Evolutionary conservation across 2,797 vertebrate genomes (phyloP).

Genomic region (Nannoperca obscura): DNA sequence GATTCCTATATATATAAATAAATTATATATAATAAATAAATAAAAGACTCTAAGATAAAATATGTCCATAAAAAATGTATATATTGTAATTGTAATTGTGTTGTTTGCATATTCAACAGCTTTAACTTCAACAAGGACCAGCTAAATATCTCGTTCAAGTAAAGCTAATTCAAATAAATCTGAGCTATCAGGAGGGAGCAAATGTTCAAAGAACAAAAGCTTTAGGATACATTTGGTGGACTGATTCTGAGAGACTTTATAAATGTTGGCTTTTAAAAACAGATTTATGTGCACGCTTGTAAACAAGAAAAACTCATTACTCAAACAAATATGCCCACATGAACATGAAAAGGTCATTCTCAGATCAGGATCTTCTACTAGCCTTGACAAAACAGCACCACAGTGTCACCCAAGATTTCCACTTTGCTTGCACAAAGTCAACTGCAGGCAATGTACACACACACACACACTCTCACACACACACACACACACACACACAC

Average conservation of each 20-base stretch:
- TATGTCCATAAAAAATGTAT: background rate
- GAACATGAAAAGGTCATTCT: slow-evolving; percentile 53
- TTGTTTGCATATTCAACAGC: background rate
- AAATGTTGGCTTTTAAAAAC: slow-evolving; percentile 41
- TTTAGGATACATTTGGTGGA: slow-evolving; percentile 22
- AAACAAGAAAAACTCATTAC: slow-evolving; percentile 51
- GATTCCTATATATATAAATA: background rate
- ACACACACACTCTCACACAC: background rate
- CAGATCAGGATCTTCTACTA: slow-evolving; percentile 47
- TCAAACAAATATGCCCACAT: slow-evolving; percentile 53
- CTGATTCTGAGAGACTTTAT: slow-evolving; percentile 46
- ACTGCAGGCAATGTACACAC: slow-evolving; percentile 51
- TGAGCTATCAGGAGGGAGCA: background rate
- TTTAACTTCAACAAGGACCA: background rate
- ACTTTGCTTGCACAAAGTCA: slow-evolving; percentile 64
- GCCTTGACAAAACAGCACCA: slow-evolving; percentile 49
- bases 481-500: background rate
- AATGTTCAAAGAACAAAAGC: slow-evolving; percentile 8
- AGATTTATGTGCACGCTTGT: slow-evolving; percentile 39
- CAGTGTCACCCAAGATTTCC: slow-evolving; percentile 55
- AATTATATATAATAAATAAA: background rate
- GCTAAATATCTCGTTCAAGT: slow-evolving; percentile 6
- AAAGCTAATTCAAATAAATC: background rate
- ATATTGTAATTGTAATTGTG: background rate
- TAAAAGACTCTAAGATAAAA: background rate